phyloP scores from a whole-genome alignment of 2,113 vertebrate species.

The Oenanthe melanoleuca region DNA sequence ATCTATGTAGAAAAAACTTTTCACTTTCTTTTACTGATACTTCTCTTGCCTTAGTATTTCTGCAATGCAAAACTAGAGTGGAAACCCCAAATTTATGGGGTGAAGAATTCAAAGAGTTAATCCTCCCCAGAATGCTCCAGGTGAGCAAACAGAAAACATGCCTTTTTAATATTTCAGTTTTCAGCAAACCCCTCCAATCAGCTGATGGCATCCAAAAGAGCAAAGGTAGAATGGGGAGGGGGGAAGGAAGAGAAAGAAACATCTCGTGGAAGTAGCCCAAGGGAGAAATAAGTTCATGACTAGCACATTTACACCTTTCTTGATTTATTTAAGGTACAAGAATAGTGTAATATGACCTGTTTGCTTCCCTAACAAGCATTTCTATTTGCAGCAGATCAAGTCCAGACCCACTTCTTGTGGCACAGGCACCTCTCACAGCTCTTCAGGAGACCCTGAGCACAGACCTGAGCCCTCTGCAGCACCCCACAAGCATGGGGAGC shows the following conservation, averaged over 20 bases:
- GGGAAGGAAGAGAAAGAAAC: conserved; percentile 40
- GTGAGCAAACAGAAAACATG: neutral
- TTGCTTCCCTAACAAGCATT: conserved; percentile 51
- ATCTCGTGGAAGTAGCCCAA: conserved; percentile 40
- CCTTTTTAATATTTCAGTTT: neutral
- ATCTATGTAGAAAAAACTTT: neutral
- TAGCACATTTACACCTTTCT: conserved; percentile 69
- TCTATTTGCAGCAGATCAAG: conserved; percentile 43
- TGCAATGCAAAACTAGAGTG: neutral
- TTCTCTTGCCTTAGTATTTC: neutral
- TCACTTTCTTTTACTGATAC: neutral
- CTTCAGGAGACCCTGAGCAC: neutral
- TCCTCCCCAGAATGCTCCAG: neutral
- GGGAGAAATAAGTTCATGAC: conserved; percentile 53
- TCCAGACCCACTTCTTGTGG: conserved; percentile 11
- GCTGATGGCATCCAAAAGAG: neutral
- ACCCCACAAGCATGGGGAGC: fast-evolving
- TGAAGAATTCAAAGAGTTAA: conserved; percentile 2
- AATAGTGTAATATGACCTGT: conserved; percentile 52
- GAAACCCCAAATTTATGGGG: neutral
- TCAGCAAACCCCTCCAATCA: neutral
- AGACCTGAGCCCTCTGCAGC: neutral
- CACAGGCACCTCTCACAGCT: neutral
- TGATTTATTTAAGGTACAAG: conserved; percentile 66
- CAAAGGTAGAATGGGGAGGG: neutral